A percentile compares a stretch with the other conserved stretches of the same genome.
Conservation (phyloP, 2,797 vertebrate genomes). For the Petrocephalus schoutedeni region DNA sequence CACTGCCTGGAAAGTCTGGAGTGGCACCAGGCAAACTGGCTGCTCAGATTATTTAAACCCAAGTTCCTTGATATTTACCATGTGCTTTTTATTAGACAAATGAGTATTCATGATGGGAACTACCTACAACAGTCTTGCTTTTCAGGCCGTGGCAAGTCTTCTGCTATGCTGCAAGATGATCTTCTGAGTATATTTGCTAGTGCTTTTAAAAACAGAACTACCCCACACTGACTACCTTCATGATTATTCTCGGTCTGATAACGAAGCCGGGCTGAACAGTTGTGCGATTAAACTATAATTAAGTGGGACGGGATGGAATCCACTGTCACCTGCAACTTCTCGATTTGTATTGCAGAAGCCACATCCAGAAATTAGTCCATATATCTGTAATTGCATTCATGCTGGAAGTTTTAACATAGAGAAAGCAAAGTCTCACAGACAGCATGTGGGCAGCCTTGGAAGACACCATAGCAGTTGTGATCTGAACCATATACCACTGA, state of each 20-base stretch:
- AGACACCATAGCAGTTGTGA: background rate
- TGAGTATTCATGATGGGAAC: background rate
- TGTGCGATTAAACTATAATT: background rate
- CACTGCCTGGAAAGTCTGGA: too few species aligned
- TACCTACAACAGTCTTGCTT: background rate
- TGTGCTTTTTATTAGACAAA: background rate
- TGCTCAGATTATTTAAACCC: background rate
- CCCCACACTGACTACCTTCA: background rate
- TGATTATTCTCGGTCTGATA: background rate
- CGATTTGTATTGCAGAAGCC: background rate
- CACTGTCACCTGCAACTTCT: background rate
- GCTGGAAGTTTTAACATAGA: background rate
- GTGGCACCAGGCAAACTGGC: background rate
- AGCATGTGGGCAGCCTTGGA: background rate
- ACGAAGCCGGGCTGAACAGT: constrained; percentile 7
- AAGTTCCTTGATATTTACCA: background rate
- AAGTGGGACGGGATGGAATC: constrained; percentile 5
- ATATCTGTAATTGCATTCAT: background rate
- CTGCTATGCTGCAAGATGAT: background rate
- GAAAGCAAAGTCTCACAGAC: background rate
- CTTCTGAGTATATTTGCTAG: background rate
- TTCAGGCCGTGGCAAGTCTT: background rate
- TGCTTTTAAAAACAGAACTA: background rate
- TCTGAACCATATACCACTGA: background rate
- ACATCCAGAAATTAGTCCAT: background rate